Evolutionary conservation across 2,797 vertebrate genomes (phyloP).

Genomic region (Pygocentrus nattereri): DNA sequence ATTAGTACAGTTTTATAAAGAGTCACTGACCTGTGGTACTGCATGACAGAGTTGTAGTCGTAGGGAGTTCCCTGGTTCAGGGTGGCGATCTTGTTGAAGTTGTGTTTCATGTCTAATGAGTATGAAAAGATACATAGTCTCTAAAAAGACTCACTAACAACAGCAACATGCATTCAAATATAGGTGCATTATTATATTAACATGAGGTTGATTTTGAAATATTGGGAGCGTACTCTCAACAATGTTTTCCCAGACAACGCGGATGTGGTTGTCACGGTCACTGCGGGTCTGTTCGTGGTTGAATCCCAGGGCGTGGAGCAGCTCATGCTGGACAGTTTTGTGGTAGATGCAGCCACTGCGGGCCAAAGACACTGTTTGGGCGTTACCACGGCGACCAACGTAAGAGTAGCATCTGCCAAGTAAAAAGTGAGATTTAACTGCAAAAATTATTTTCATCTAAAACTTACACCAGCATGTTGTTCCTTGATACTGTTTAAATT

Average conservation of each 20-base stretch:
- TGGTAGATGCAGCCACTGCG: constrained; percentile 73
- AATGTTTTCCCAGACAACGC: constrained; percentile 70
- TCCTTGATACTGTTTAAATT: not conserved
- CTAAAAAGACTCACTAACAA: too few relatives aligned
- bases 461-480: too few relatives aligned
- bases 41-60: constrained; percentile 80
- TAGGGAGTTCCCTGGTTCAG: constrained; percentile 78
- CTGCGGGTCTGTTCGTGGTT: too few relatives aligned
- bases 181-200: too few relatives aligned
- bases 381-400: constrained; percentile 45
- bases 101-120: constrained; percentile 68
- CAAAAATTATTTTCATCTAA: too few relatives aligned
- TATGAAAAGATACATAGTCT: too few relatives aligned
- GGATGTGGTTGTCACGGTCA: constrained; percentile 74
- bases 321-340: constrained; percentile 70
- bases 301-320: constrained; percentile 77
- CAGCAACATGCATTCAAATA: not conserved
- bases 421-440: not conserved
- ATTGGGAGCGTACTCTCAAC: constrained; percentile 49
- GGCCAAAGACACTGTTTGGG: constrained; percentile 60
- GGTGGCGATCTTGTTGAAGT: constrained; percentile 73
- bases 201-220: not conserved
- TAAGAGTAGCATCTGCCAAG: constrained; percentile 53
- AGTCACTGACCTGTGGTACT: constrained; percentile 69
- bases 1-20: not conserved